These are phyloP conservation scores for Morone saxatilis DNA, from an alignment of 2,113 vertebrate species.

Conservation along the genomic window DNA sequence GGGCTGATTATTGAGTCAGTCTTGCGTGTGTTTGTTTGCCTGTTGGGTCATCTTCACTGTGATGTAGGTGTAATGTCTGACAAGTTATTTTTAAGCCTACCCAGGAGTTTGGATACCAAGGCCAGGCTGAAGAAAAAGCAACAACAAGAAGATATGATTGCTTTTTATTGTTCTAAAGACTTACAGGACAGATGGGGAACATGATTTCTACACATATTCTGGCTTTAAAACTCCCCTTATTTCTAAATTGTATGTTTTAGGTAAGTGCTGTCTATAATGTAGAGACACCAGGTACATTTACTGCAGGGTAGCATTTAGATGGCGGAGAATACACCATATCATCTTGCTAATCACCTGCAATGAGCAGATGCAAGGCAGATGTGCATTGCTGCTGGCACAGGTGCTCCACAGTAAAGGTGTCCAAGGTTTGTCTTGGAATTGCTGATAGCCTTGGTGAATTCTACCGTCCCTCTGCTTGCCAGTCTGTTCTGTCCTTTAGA, in stretches of 20 bases:
- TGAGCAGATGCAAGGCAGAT: slow-evolving; percentile 80
- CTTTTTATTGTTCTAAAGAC: slow-evolving; percentile 35
- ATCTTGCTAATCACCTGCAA: slow-evolving; percentile 75
- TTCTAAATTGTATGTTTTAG: slow-evolving; percentile 45
- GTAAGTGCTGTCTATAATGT: slow-evolving; percentile 41
- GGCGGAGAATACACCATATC: slow-evolving; percentile 50
- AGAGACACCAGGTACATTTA: slow-evolving; percentile 38
- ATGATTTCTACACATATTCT: slow-evolving; percentile 21
- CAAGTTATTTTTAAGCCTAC: slow-evolving; percentile 60
- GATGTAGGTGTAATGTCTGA: slow-evolving; percentile 66
- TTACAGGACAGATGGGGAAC: slow-evolving; percentile 47
- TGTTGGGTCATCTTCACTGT: slow-evolving; percentile 59
- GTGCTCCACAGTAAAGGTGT: slow-evolving; percentile 63
- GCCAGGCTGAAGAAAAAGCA: slow-evolving; percentile 17
- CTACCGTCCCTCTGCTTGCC: slow-evolving; percentile 43
- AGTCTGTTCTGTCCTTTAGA: slow-evolving; percentile 47
- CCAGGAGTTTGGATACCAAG: slow-evolving; percentile 32
- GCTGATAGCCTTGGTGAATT: slow-evolving; percentile 40
- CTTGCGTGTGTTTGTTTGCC: slow-evolving; percentile 55
- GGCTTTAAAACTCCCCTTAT: slow-evolving; percentile 11
- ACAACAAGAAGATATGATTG: slow-evolving; percentile 8
- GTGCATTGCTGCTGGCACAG: slow-evolving; percentile 73
- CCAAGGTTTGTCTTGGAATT: slow-evolving; percentile 60
- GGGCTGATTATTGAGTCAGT: slow-evolving; percentile 67
- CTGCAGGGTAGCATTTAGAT: slow-evolving; percentile 64